phyloP scores from a whole-genome alignment of 2,797 vertebrate genomes.

The Fistularia commersonii region DNA sequence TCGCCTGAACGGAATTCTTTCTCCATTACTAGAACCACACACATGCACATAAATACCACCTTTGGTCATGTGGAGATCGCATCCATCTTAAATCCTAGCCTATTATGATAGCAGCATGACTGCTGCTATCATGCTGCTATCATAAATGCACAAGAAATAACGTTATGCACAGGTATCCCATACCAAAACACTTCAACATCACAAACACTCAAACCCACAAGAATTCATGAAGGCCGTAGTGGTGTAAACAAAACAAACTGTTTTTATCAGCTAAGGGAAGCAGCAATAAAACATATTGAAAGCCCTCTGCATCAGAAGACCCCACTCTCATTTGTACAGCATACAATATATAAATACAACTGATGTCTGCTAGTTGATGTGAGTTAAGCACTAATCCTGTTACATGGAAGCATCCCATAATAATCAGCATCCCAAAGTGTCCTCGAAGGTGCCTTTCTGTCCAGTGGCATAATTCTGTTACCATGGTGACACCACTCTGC shows the following conservation, averaged over 20 bases:
- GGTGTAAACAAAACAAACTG: slow-evolving; percentile 13
- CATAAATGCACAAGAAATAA: no score
- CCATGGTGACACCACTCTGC: slow-evolving; percentile 48
- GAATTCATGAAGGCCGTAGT: slow-evolving; percentile 30
- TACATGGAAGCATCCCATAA: slow-evolving; percentile 47
- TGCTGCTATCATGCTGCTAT: no score
- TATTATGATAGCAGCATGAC: no score
- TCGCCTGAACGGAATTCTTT: background rate
- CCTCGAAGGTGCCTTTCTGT: slow-evolving; percentile 39
- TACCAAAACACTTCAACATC: no score
- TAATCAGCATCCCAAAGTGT: slow-evolving; percentile 37
- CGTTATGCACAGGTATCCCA: no score
- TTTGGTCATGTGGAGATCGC: no score
- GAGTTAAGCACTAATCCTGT: slow-evolving; percentile 36
- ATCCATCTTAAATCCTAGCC: no score
- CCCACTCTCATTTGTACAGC: slow-evolving; percentile 1
- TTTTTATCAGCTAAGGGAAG: slow-evolving; percentile 20
- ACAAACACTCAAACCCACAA: slow-evolving; percentile 3
- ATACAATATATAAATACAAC: background rate
- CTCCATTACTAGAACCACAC: no score
- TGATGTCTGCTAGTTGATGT: background rate
- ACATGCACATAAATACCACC: no score
- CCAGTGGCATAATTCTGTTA: slow-evolving; percentile 32
- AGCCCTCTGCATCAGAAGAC: slow-evolving; percentile 14
- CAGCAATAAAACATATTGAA: slow-evolving; percentile 14